Conservation (phyloP, 2,888 invertebrate species). For the Drosophila austrosaltans region DNA sequence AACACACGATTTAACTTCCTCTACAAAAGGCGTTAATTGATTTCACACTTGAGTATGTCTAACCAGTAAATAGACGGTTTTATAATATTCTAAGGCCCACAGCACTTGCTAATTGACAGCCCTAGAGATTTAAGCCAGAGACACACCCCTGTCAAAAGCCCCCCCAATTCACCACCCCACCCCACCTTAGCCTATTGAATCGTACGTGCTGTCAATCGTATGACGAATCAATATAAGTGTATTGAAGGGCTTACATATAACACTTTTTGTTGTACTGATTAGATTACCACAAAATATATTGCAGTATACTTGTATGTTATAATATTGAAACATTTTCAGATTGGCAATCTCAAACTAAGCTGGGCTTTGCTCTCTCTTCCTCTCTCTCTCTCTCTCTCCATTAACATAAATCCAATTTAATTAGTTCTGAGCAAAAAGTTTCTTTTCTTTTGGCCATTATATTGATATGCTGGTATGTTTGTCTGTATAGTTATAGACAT, state of each 20-base stretch:
- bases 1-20: conserved; percentile 5
- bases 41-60: conserved; percentile 18
- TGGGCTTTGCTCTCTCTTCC: neutral
- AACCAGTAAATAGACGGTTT: conserved; percentile 38
- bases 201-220: neutral
- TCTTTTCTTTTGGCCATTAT: conserved; percentile 8
- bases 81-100: conserved; percentile 34
- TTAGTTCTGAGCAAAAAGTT: conserved; percentile 49
- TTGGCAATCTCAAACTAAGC: conserved; percentile 38
- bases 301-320: conserved; percentile 2
- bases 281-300: conserved; percentile 10
- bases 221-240: conserved; percentile 9
- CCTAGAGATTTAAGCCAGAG: neutral
- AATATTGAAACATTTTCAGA: conserved; percentile 28
- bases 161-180: neutral
- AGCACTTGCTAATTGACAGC: conserved; percentile 45
- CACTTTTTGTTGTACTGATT: conserved; percentile 12
- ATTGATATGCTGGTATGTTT: conserved; percentile 27
- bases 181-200: no score
- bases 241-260: conserved; percentile 25
- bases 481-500: conserved; percentile 14
- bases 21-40: conserved; percentile 15
- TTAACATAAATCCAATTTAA: conserved; percentile 70
- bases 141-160: conserved; percentile 26
- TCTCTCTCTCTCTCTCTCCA: neutral